Percentiles rank a stretch among this genome's conserved stretches.
These are phyloP conservation scores for Tachystola acroxantha DNA, from an alignment of 2,888 invertebrate species.

Conservation along the genomic window DNA sequence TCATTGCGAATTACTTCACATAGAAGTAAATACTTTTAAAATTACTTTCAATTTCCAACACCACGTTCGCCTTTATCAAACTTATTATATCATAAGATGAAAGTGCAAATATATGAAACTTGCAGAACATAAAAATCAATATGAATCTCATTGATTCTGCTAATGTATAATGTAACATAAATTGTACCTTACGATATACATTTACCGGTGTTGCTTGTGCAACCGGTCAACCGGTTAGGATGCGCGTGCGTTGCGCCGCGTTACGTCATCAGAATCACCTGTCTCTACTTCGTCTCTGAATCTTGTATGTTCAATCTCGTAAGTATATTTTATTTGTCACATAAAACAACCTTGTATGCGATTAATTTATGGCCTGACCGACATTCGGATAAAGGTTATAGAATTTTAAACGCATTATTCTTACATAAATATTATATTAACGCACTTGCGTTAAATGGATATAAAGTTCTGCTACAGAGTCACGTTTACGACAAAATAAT, in stretches of 20 bases:
- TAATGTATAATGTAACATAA: neutral
- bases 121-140: too few species aligned
- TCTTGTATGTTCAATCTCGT: slow-evolving; percentile 1
- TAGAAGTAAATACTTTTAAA: too few species aligned
- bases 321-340: neutral
- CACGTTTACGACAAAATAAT: too few species aligned
- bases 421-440: neutral
- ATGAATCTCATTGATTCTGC: too few species aligned
- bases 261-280: slow-evolving; percentile 16
- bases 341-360: neutral
- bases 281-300: slow-evolving; percentile 2
- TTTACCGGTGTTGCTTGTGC: slow-evolving; percentile 1
- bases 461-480: too few species aligned
- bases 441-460: too few species aligned
- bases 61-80: too few species aligned
- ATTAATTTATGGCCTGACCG: slow-evolving; percentile 8
- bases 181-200: too few species aligned
- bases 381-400: slow-evolving; percentile 11
- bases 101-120: too few species aligned
- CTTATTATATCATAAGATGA: too few species aligned
- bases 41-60: too few species aligned
- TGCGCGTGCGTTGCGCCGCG: slow-evolving; percentile 8
- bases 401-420: slow-evolving; percentile 6
- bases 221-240: slow-evolving; percentile 3
- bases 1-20: too few species aligned